These are phyloP conservation scores for Drosophila ohnishii DNA, from an alignment of 1,140 invertebrate genomes.

Conservation along the genomic window DNA sequence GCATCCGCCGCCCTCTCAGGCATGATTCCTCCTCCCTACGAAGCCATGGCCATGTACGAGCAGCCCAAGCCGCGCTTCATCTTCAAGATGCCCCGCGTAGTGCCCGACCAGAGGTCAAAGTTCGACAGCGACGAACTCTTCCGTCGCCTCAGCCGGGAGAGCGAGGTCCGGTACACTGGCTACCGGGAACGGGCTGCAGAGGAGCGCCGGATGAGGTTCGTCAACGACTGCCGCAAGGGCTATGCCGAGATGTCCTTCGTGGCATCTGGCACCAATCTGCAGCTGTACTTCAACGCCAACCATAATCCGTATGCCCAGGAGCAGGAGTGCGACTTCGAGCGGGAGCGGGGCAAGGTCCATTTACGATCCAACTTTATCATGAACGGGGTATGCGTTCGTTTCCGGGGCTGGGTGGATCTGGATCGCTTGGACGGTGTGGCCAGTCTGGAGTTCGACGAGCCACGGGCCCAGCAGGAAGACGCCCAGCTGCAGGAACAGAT, in stretches of 20 bases:
- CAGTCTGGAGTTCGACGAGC: constrained; percentile 96
- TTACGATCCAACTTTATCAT: constrained; percentile 96
- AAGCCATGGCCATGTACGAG: constrained; percentile 87
- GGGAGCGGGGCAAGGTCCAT: constrained; percentile 98
- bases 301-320: constrained; percentile 89
- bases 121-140: constrained; percentile 98
- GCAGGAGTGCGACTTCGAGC: constrained; percentile 96
- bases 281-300: constrained; percentile 90
- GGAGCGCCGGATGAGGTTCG: constrained; percentile 95
- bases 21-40: constrained; percentile 63
- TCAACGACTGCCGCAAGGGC: constrained; percentile 95
- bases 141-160: constrained; percentile 94
- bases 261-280: constrained; percentile 96
- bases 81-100: constrained; percentile 97
- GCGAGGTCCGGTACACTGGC: constrained; percentile 97
- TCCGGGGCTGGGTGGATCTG: constrained; percentile 97
- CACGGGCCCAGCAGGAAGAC: constrained; percentile 91
- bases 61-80: constrained; percentile 93
- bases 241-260: constrained; percentile 97
- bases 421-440: constrained; percentile 97
- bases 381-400: constrained; percentile 98
- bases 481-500: constrained; percentile 93
- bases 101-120: constrained; percentile 96
- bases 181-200: constrained; percentile 95
- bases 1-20: constrained; percentile 32